Evolutionary conservation across 1,140 invertebrate species (phyloP), one percentile per base, ranked within the genome.

Genomic region (Leguminivora glycinivorella): DNA sequence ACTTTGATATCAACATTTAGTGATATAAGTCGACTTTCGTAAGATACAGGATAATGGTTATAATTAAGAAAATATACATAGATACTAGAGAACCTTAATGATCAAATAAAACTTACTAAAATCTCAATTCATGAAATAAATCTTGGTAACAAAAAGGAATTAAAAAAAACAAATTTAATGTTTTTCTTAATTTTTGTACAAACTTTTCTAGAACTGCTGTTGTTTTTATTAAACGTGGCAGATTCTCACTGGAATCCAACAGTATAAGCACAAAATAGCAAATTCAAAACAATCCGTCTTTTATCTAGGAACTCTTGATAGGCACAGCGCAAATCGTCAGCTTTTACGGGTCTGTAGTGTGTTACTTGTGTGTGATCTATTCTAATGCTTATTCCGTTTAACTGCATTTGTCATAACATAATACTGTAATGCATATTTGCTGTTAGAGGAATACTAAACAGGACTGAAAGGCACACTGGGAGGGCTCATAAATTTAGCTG

Each of bases 351-450:
- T 22, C 47, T 22, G 17, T 52, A 19, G 9, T 2, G 19, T 52
- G 47, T 22, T 17, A 52, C 2, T 4, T 5, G n/a, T 22, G 19
- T 22, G 34, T 38, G 43, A 47, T 47, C 14, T 22, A 52, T 22
- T 22, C 17, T 52, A n/a, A 52, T 22, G 5, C 17, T 1, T 22
- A 52, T 52, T 52, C 2, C 17, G 7, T 22, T 52, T 22, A 52
- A 22, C 7, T 22, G n/a, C 19, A 19, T 22, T 52, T 52, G 47
- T 52, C 7, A 22, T 52, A 31, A 31, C 29, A 31, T 31, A n/a
- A 22, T 52, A 52, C 19, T 52, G 47, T 52, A 9, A 22, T 52
- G 47, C 47, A 52, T 52, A 52, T 52, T 52, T 22, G 47, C 47
- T 22, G 47, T 52, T 47, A 47, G 43, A 17, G 43, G 43, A 7